phyloP scores from a whole-genome alignment of 2,797 vertebrate species.

The Glyptemys insculpta region DNA sequence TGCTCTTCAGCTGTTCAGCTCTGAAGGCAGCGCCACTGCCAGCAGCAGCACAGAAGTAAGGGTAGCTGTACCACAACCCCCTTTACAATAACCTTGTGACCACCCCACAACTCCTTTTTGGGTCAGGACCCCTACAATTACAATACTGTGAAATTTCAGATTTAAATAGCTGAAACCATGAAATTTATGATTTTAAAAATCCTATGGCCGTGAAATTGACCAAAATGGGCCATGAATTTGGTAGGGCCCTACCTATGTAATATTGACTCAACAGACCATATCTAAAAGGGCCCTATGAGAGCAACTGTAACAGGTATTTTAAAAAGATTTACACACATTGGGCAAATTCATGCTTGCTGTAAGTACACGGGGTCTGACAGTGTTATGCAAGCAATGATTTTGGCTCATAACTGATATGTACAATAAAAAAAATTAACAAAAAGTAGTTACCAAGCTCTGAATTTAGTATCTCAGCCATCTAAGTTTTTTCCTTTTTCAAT shows the following conservation, averaged over 20 bases:
- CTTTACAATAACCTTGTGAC: no score
- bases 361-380: not conserved
- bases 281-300: not conserved
- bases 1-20: no score
- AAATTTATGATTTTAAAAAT: no score
- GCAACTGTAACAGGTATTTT: not conserved
- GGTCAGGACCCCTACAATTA: no score
- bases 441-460: not conserved
- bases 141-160: no score
- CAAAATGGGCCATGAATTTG: no score
- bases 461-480: not conserved
- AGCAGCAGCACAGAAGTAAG: no score
- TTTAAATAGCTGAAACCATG: no score
- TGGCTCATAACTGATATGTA: not conserved
- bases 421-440: not conserved
- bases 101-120: no score
- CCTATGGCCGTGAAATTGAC: no score
- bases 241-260: not conserved
- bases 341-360: not conserved
- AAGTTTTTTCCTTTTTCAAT: not conserved
- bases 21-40: no score
- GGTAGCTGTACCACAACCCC: no score
- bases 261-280: not conserved
- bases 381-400: not conserved
- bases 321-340: not conserved